phyloP scores from a whole-genome alignment of 2,113 vertebrate species.

The Equus przewalskii region DNA sequence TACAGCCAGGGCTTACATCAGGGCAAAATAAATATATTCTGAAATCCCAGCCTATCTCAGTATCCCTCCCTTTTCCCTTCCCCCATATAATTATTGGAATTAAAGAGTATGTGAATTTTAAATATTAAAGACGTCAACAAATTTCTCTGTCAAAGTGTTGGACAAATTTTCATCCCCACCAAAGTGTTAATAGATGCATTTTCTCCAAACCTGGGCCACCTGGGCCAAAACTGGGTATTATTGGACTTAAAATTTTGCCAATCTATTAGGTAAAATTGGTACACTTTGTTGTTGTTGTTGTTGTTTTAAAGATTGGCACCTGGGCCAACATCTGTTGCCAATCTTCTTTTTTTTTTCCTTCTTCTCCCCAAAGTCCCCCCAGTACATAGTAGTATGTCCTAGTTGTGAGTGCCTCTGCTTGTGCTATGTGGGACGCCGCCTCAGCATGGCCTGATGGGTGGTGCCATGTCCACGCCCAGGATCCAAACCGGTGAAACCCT shows the following conservation, averaged over 20 bases:
- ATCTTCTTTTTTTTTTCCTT: no score
- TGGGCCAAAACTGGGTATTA: background rate
- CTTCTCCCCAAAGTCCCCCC: no score
- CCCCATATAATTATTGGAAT: background rate
- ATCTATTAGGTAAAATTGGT: background rate
- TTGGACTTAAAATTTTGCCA: background rate
- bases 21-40: slow-evolving; percentile 61
- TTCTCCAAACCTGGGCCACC: background rate
- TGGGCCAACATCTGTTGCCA: no score
- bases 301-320: no score
- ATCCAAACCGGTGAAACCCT: no score
- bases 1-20: slow-evolving; percentile 60
- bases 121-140: slow-evolving; percentile 22
- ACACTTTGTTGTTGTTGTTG: background rate
- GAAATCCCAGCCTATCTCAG: slow-evolving; percentile 42
- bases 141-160: background rate
- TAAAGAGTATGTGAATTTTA: background rate
- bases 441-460: no score
- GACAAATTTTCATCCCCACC: background rate
- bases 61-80: background rate
- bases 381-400: no score
- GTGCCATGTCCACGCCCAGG: no score
- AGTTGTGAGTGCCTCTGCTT: no score
- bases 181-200: background rate
- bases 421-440: no score